phyloP scores from a whole-genome alignment of 2,888 invertebrate genomes.

The Dysmachus trigonus region DNA sequence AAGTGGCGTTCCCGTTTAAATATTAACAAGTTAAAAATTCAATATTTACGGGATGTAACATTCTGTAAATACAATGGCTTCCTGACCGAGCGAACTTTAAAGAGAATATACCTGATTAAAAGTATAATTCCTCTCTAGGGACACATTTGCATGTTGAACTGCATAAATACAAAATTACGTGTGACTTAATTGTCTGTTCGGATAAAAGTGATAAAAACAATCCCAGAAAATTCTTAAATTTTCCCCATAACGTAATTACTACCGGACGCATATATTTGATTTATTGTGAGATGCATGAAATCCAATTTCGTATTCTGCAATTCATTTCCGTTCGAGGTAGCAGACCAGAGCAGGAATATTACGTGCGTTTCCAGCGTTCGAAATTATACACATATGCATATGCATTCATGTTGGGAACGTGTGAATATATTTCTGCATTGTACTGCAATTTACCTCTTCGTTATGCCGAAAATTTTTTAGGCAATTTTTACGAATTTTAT shows the following conservation, averaged over 20 bases:
- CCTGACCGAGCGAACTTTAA: not conserved
- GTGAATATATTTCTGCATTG: not conserved
- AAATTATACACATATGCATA: not conserved
- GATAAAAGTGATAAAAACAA: constrained; percentile 11
- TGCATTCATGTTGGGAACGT: not conserved
- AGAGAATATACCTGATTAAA: not conserved
- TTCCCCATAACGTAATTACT: constrained; percentile 39
- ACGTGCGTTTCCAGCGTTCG: not conserved
- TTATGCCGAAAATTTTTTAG: not conserved
- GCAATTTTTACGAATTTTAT: not conserved
- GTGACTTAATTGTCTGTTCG: constrained; percentile 18
- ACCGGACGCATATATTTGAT: constrained; percentile 44
- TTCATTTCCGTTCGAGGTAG: constrained; percentile 34
- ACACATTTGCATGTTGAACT: not conserved
- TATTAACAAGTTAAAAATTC: not conserved
- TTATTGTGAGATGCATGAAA: constrained; percentile 41
- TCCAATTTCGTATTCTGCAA: constrained; percentile 44
- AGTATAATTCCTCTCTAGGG: not conserved
- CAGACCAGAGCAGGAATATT: not conserved
- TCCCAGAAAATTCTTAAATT: constrained; percentile 21
- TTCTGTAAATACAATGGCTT: not conserved
- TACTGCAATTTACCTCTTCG: not conserved
- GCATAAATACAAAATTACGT: not conserved
- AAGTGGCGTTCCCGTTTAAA: not conserved
- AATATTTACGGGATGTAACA: not conserved